Evolutionary conservation across 2,888 invertebrate species (phyloP).

Genomic region (Hoplodrina ambigua): DNA sequence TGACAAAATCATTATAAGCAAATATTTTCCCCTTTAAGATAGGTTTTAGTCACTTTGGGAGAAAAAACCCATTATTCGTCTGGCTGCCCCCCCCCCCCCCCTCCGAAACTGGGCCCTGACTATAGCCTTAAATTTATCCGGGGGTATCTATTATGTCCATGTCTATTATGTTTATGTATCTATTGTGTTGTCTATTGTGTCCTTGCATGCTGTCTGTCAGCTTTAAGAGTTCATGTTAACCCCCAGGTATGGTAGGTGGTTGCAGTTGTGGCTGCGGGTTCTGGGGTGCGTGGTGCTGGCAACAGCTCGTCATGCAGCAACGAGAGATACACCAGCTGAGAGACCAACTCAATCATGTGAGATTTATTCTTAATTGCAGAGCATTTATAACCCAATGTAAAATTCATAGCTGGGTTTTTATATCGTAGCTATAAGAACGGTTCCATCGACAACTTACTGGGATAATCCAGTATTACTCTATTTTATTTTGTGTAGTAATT

Average conservation of each 20-base stretch:
- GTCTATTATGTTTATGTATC: no score
- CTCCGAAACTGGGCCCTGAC: no score
- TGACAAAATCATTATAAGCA: no score
- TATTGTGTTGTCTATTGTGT: no score
- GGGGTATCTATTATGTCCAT: no score
- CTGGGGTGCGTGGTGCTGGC: conserved; percentile 89
- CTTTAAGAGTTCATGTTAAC: neutral
- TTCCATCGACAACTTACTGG: neutral
- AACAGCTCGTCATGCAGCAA: conserved; percentile 91
- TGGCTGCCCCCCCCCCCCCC: no score
- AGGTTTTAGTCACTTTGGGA: no score
- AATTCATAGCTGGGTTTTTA: neutral
- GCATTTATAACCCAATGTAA: neutral
- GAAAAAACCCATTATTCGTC: no score
- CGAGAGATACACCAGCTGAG: conserved; percentile 92
- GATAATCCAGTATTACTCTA: neutral
- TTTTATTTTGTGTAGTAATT: neutral
- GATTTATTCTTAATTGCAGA: conserved; percentile 16
- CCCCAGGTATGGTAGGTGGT: conserved; percentile 81
- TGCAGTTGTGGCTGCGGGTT: conserved; percentile 83
- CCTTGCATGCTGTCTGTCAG: no score
- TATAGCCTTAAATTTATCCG: no score
- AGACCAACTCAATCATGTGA: conserved; percentile 85
- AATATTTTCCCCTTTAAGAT: no score
- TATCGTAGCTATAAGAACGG: neutral